A percentile compares a stretch with the other conserved stretches of the same genome.
Conservation (phyloP, 2,888 invertebrate genomes). For the Sturmia bella region DNA sequence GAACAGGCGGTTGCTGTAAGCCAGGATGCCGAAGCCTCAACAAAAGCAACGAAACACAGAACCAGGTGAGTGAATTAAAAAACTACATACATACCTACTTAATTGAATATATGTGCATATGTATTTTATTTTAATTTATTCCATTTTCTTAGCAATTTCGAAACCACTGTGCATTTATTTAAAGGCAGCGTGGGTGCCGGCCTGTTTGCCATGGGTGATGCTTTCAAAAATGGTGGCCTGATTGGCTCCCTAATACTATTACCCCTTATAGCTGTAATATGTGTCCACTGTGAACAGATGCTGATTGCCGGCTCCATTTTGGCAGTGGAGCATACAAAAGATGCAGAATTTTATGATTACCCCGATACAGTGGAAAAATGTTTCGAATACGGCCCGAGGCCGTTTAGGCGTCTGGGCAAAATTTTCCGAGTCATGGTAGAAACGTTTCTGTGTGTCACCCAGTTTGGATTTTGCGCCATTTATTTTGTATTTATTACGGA, state of each 20-base stretch:
- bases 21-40: slow-evolving; percentile 64
- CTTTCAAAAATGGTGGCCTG: slow-evolving; percentile 94
- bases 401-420: slow-evolving; percentile 84
- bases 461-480: slow-evolving; percentile 98
- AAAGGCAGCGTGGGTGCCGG: slow-evolving; percentile 98
- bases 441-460: slow-evolving; percentile 94
- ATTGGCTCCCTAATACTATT: slow-evolving; percentile 90
- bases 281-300: slow-evolving; percentile 95
- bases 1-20: slow-evolving; percentile 21
- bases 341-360: slow-evolving; percentile 86
- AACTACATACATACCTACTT: slow-evolving; percentile 1
- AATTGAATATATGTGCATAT: background rate
- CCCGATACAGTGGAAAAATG: slow-evolving; percentile 92
- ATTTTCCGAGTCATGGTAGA: slow-evolving; percentile 89
- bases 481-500: slow-evolving; percentile 97
- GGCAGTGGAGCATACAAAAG: slow-evolving; percentile 77
- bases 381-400: slow-evolving; percentile 87
- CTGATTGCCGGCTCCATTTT: slow-evolving; percentile 83
- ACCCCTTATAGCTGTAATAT: slow-evolving; percentile 91
- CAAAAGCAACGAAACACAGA: slow-evolving; percentile 72
- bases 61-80: slow-evolving; percentile 67
- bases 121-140: background rate
- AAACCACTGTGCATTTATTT: slow-evolving; percentile 94
- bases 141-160: slow-evolving; percentile 86
- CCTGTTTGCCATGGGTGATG: slow-evolving; percentile 96